A percentile compares a stretch with the other conserved stretches of the same genome.
phyloP scores from a whole-genome alignment of 2,888 invertebrate species.

The Dexiosoma caninum region DNA sequence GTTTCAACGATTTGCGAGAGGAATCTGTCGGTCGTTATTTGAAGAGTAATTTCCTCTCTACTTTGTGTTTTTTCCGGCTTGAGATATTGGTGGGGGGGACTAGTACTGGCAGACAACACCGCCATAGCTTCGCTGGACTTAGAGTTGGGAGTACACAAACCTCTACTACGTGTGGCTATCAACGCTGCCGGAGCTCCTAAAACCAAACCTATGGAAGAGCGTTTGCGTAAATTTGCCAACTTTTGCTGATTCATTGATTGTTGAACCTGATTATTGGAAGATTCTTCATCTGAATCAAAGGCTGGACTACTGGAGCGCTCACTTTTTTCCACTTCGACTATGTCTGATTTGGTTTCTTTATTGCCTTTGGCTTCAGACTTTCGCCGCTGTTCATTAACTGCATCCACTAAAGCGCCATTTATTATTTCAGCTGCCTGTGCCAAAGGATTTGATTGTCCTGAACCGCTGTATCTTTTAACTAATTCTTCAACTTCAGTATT shows the following conservation, averaged over 20 bases:
- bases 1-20: constrained; percentile 73
- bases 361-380: constrained; percentile 71
- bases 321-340: constrained; percentile 82
- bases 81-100: constrained; percentile 64
- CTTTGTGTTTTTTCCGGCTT: constrained; percentile 70
- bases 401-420: constrained; percentile 67
- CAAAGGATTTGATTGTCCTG: constrained; percentile 72
- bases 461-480: constrained; percentile 70
- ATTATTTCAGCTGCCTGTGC: constrained; percentile 69
- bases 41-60: constrained; percentile 78
- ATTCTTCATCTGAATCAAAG: constrained; percentile 96
- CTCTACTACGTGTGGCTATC: constrained; percentile 76
- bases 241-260: constrained; percentile 73
- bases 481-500: constrained; percentile 73
- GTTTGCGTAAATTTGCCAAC: constrained; percentile 73
- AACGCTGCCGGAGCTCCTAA: constrained; percentile 77
- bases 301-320: constrained; percentile 95
- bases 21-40: constrained; percentile 82
- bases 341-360: constrained; percentile 69
- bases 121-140: constrained; percentile 73
- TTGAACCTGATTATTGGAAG: constrained; percentile 81
- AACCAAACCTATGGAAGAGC: constrained; percentile 77
- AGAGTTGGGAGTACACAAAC: constrained; percentile 73
- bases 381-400: constrained; percentile 67
- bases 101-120: constrained; percentile 44